Evolutionary conservation across 1,140 invertebrate genomes (phyloP), one percentile per base, ranked within the genome.

Genomic region (Trichomalopsis sarcophagae): DNA sequence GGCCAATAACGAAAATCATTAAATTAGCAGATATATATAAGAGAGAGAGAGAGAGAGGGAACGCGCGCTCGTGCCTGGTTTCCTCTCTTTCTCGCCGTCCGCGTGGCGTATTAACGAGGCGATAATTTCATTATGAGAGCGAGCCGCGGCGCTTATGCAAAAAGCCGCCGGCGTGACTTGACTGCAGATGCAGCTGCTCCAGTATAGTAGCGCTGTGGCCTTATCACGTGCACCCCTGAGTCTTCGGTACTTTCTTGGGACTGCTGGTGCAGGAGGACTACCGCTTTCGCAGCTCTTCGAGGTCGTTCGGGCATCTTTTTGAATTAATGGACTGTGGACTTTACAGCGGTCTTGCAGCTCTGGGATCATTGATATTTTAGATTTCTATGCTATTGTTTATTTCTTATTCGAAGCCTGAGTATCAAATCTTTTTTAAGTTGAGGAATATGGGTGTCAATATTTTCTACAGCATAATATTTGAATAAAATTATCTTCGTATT

Each of bases 1-100:
- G 86, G 86, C 90, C 89, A 92, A 92, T 92, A 92, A 92, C 89
- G 91, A 89, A 92, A 92, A 91, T 91, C 91, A 91, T 92, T 91
- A 92, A 92, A 92, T 92, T 92, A 92, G 86, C 85, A 71, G n/a
- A n/a, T 66, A 68, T 71, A 81, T 79, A 81, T 62, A 62, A 62
- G 55, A 62, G 55, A 55, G 50, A 47, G 47, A 47, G 47, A 47
- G 47, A 47, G 47, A 44, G 33, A 44, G 66, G 66, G 40, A 50
- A 55, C 23, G 27, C 5, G n/a, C 76, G 27, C 23, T 21, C 5
- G n/a, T 47, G 27, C 36, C 40, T n/a, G 40, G 1, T 68, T 71
- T 23, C 40, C 76, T 30, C 76, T 30, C 44, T 86, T 87, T 87
- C 87, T 87, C 87, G 86, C 86, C 87, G 76, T 55, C 81, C 88